These are phyloP conservation scores for Scylla paramamosain DNA, from an alignment of 1,140 invertebrate genomes.

Conservation along the genomic window DNA sequence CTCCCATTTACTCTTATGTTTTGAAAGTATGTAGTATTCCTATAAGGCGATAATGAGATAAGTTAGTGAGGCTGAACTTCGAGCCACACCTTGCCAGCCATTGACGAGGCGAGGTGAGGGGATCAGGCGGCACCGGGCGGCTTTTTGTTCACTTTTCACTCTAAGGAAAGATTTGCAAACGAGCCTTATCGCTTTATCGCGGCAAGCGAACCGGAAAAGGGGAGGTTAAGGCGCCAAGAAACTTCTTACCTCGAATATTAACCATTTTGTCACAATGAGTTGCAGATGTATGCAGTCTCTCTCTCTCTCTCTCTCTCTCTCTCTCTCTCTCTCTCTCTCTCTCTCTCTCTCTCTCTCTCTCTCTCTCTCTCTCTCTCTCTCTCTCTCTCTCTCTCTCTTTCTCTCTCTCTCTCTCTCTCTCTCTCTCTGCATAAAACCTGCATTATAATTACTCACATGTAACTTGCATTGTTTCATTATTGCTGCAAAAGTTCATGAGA, in stretches of 20 bases:
- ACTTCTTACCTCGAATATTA: background rate
- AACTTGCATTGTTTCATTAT: too few relatives aligned
- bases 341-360: constrained; percentile 3
- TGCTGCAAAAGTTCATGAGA: too few relatives aligned
- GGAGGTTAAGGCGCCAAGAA: background rate
- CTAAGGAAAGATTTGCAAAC: background rate
- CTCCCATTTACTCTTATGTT: too few relatives aligned
- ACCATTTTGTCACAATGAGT: background rate
- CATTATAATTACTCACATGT: too few relatives aligned
- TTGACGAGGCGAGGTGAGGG: too few relatives aligned
- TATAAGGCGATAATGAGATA: too few relatives aligned
- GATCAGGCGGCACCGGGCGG: too few relatives aligned
- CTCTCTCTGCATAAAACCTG: background rate
- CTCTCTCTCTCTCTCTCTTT: background rate
- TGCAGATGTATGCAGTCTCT: background rate
- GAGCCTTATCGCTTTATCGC: background rate
- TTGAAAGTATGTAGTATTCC: too few relatives aligned
- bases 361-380: constrained; percentile 3
- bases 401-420: constrained; percentile 5
- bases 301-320: constrained; percentile 20
- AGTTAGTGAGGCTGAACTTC: too few relatives aligned
- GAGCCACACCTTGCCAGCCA: too few relatives aligned
- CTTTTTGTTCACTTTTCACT: constrained; percentile 2
- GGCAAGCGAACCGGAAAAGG: background rate
- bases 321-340: constrained; percentile 1